These are phyloP conservation scores for Elaphurus davidianus DNA, from an alignment of 2,113 vertebrate genomes.

Conservation along the genomic window DNA sequence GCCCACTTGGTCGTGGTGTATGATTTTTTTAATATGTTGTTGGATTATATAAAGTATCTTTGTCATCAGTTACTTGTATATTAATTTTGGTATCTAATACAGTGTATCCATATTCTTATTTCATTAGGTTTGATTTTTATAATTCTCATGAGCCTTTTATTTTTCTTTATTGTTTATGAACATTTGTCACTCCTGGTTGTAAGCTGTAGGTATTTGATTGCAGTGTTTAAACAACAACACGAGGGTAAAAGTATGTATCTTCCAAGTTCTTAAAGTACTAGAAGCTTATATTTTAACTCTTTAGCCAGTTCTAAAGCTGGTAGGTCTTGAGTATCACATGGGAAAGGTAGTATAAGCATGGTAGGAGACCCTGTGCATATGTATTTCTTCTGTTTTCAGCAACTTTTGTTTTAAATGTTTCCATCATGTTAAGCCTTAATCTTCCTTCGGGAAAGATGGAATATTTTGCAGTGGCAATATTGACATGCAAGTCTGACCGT, in stretches of 20 bases:
- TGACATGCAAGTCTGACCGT: not conserved
- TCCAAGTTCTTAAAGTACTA: not conserved
- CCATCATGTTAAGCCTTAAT: not conserved
- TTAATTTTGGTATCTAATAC: not conserved
- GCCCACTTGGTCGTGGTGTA: no score
- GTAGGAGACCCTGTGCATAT: not conserved
- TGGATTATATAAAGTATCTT: not conserved
- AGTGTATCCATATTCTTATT: not conserved
- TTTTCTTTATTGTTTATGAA: not conserved
- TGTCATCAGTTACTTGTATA: not conserved
- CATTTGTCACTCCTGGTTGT: not conserved
- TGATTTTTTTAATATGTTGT: no score
- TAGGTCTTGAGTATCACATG: not conserved
- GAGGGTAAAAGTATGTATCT: not conserved
- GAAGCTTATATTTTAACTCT: not conserved
- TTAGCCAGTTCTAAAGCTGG: not conserved
- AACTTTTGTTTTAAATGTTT: not conserved
- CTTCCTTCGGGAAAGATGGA: not conserved
- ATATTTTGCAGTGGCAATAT: not conserved
- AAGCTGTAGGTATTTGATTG: constrained; percentile 1
- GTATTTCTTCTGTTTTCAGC: not conserved
- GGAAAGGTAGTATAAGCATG: not conserved
- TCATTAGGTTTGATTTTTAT: constrained; percentile 14
- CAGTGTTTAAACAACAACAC: not conserved
- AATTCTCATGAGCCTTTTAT: not conserved